phyloP scores from a whole-genome alignment of 2,888 invertebrate genomes.

The Dascillus cervinus region DNA sequence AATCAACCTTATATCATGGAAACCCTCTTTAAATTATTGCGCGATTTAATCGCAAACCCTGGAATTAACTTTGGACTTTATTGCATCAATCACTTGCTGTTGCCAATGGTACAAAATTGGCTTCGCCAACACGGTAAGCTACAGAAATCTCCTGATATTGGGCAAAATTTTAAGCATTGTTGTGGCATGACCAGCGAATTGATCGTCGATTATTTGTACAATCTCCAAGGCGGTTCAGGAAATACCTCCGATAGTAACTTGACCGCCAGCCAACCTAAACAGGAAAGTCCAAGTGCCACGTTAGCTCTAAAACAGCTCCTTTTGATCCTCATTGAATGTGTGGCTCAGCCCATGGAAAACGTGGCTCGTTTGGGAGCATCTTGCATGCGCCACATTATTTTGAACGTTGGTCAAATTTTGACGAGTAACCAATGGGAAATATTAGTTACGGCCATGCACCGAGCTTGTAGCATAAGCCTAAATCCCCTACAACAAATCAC shows the following conservation, averaged over 20 bases:
- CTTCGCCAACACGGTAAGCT: slow-evolving; percentile 58
- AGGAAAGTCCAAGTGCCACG: slow-evolving; percentile 54
- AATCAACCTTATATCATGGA: slow-evolving; percentile 83
- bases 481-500: slow-evolving; percentile 82
- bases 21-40: slow-evolving; percentile 75
- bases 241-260: too few species aligned
- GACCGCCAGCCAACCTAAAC: too few species aligned
- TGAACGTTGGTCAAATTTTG: slow-evolving; percentile 75
- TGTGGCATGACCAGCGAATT: slow-evolving; percentile 89
- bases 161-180: slow-evolving; percentile 90
- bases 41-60: slow-evolving; percentile 68
- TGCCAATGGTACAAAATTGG: slow-evolving; percentile 94
- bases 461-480: slow-evolving; percentile 79
- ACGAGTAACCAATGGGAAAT: slow-evolving; percentile 83
- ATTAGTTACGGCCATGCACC: slow-evolving; percentile 70
- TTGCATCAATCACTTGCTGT: slow-evolving; percentile 82
- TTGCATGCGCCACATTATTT: slow-evolving; percentile 77
- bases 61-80: slow-evolving; percentile 86
- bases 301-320: slow-evolving; percentile 80
- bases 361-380: slow-evolving; percentile 88
- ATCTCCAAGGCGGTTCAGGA: slow-evolving; percentile 51
- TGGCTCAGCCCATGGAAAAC: slow-evolving; percentile 82
- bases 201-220: slow-evolving; percentile 76
- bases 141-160: slow-evolving; percentile 67
- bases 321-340: slow-evolving; percentile 81